A percentile compares a stretch with the other conserved stretches of the same genome.
Evolutionary conservation across 2,888 invertebrate genomes (phyloP).

Genomic region (Rhogogaster chlorosoma): DNA sequence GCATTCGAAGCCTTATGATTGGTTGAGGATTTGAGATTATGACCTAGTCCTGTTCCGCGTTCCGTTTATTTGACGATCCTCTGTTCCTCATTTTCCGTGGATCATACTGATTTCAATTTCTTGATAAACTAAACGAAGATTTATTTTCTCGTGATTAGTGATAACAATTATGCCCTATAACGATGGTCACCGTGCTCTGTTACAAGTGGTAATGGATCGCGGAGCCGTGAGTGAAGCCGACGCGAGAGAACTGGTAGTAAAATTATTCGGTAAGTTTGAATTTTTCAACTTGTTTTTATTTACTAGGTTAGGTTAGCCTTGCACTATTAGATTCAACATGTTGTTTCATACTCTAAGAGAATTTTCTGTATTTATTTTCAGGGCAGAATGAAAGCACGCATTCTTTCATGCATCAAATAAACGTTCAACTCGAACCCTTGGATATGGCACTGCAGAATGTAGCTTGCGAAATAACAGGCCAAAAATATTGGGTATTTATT

Average conservation of each 20-base stretch:
- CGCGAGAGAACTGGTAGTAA: slow-evolving; percentile 56
- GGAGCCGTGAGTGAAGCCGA: slow-evolving; percentile 62
- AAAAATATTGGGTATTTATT: slow-evolving; percentile 68
- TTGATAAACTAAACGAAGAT: background rate
- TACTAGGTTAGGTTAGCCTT: background rate
- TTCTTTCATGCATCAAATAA: slow-evolving; percentile 64
- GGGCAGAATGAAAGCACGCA: slow-evolving; percentile 57
- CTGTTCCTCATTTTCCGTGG: background rate
- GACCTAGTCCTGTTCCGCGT: background rate
- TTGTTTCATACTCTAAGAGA: background rate
- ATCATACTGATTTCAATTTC: background rate
- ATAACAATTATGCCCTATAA: slow-evolving; percentile 55
- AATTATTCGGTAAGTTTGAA: slow-evolving; percentile 65
- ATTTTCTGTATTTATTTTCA: slow-evolving; percentile 55
- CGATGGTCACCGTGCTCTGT: slow-evolving; percentile 64
- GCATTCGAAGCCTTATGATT: background rate
- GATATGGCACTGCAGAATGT: slow-evolving; percentile 67
- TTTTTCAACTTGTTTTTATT: background rate
- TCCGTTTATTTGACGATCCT: background rate
- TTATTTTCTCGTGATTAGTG: background rate
- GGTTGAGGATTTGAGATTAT: background rate
- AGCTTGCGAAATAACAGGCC: slow-evolving; percentile 70
- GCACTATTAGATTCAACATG: background rate
- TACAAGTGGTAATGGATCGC: slow-evolving; percentile 68
- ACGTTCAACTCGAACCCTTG: slow-evolving; percentile 64